Evolutionary conservation across 2,797 vertebrate species (phyloP).

Genomic region (Sebastes hubbsi): DNA sequence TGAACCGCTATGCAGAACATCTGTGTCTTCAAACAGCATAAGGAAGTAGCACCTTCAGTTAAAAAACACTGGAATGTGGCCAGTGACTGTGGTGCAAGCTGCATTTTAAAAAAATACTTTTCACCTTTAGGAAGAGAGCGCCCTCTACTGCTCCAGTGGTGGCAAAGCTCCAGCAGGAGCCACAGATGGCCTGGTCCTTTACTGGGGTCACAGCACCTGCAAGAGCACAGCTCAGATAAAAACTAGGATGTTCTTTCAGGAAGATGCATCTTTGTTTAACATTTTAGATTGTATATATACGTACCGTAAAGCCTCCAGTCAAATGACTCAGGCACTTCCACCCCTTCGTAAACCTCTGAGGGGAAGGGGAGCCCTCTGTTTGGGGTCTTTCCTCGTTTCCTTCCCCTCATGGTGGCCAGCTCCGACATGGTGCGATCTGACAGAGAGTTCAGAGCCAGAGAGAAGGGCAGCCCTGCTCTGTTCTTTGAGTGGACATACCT

Average conservation of each 20-base stretch:
- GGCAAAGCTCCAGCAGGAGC: constrained; percentile 87
- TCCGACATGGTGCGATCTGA: constrained; percentile 81
- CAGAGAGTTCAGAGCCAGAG: constrained; percentile 84
- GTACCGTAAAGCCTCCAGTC: constrained; percentile 86
- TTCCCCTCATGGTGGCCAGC: constrained; percentile 78
- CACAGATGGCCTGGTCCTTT: constrained; percentile 86
- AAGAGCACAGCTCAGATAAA: background rate
- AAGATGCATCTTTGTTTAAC: background rate
- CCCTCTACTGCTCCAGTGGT: constrained; percentile 85
- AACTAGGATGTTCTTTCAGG: background rate
- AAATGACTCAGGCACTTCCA: constrained; percentile 76
- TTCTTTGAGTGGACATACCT: constrained; percentile 87
- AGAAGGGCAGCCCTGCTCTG: constrained; percentile 80
- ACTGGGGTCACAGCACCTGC: constrained; percentile 85
- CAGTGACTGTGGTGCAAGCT: background rate
- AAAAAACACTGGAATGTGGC: background rate
- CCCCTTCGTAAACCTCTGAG: constrained; percentile 38
- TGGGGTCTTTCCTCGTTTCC: constrained; percentile 54
- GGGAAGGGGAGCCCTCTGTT: constrained; percentile 82
- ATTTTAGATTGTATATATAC: background rate
- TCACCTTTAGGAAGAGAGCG: constrained; percentile 87
- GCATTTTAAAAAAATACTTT: background rate
- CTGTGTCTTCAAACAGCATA: constrained; percentile 27
- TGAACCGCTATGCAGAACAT: background rate
- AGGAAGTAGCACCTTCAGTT: background rate